Conservation (phyloP, 1,140 invertebrate species). For the Drosophila burlai region DNA sequence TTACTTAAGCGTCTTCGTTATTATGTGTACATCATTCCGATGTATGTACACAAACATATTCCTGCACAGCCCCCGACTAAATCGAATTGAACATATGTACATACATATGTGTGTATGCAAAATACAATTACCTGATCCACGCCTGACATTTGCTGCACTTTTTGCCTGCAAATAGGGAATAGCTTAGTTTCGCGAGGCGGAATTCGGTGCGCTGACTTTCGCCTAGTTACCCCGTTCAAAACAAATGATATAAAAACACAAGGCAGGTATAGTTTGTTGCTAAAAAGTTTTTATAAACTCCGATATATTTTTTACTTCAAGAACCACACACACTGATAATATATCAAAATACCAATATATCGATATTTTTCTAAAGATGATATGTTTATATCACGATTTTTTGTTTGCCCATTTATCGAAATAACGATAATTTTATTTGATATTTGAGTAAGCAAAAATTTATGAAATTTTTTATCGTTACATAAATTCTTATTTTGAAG, state of each 20-base stretch:
- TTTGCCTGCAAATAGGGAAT: conserved; percentile 60
- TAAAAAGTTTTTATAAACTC: conserved; percentile 67
- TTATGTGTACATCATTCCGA: conserved; percentile 21
- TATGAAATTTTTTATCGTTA: no score
- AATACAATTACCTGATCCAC: conserved; percentile 82
- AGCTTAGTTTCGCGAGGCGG: conserved; percentile 12
- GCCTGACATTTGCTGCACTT: conserved; percentile 82
- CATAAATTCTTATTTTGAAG: no score
- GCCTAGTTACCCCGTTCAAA: conserved; percentile 48
- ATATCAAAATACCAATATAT: no score
- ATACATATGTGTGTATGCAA: conserved; percentile 65
- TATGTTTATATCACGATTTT: no score
- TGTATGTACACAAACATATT: conserved; percentile 41
- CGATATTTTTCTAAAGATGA: no score
- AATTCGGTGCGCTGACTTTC: neutral
- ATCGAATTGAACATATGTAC: conserved; percentile 42
- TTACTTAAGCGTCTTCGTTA: conserved; percentile 10
- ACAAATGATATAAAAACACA: conserved; percentile 78
- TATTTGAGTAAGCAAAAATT: no score
- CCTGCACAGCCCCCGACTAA: conserved; percentile 33
- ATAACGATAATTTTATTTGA: no score
- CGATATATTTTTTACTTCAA: conserved; percentile 74
- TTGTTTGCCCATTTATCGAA: no score
- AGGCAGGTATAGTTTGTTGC: conserved; percentile 61
- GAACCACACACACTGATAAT: conserved; percentile 62